A percentile compares a stretch with the other conserved stretches of the same genome.
Evolutionary conservation across 2,113 vertebrate genomes (phyloP).

Genomic region (Triplophysa siluroides): DNA sequence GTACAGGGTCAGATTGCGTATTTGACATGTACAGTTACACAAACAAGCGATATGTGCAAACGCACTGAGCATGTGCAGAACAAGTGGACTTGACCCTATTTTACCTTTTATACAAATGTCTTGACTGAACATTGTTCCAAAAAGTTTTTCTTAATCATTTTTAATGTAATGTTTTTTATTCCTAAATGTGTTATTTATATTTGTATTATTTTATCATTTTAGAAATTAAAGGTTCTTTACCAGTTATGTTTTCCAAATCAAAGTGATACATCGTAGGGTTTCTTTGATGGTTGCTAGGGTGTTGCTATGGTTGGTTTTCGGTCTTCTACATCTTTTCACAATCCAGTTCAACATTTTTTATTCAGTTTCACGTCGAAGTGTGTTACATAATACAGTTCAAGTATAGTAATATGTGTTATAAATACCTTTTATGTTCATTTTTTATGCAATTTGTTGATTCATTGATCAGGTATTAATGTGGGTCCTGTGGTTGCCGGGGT

Average conservation of each 20-base stretch:
- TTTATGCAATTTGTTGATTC: not conserved
- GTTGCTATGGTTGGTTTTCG: no score
- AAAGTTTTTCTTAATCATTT: not conserved
- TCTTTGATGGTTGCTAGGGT: no score
- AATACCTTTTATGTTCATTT: not conserved
- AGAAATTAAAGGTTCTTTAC: no score
- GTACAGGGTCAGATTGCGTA: not conserved
- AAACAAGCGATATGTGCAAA: not conserved
- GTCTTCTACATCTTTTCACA: no score
- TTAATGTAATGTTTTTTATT: no score
- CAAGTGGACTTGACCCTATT: not conserved
- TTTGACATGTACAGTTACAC: not conserved
- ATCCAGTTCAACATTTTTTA: not conserved
- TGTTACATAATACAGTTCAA: not conserved
- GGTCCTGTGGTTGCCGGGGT: conserved; percentile 96
- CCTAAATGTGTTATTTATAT: no score
- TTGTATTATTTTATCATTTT: no score
- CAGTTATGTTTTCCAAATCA: no score
- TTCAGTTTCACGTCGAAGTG: not conserved
- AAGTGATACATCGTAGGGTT: no score
- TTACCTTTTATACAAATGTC: not conserved
- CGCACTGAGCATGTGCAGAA: no score
- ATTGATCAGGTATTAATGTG: conserved; percentile 84
- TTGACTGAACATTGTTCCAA: not conserved
- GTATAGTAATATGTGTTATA: not conserved